phyloP scores from a whole-genome alignment of 2,797 vertebrate genomes.

The Avahi laniger region DNA sequence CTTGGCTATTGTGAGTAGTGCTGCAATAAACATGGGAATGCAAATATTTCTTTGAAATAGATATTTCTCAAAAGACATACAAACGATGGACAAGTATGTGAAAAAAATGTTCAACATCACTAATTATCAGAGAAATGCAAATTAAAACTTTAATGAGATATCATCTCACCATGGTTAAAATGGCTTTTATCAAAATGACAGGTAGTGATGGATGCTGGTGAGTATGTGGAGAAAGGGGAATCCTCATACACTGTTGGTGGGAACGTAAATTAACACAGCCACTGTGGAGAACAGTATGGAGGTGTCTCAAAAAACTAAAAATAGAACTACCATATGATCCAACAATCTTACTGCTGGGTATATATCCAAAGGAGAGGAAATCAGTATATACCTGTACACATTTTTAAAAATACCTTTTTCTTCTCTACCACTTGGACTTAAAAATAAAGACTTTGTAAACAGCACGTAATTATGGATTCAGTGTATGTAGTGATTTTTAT shows the following conservation, averaged over 20 bases:
- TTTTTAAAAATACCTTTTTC: background rate
- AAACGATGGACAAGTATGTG: background rate
- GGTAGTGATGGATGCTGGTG: background rate
- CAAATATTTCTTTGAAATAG: background rate
- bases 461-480: constrained; percentile 1
- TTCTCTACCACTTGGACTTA: background rate
- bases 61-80: background rate
- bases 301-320: background rate
- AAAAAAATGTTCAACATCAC: background rate
- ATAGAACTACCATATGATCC: background rate
- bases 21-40: background rate
- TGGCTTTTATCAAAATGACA: background rate
- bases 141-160: background rate
- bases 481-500: constrained; percentile 35
- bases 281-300: background rate
- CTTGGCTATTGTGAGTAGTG: background rate
- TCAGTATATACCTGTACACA: background rate
- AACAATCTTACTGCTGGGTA: background rate
- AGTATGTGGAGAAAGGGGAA: background rate
- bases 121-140: background rate
- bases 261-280: background rate
- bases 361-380: background rate
- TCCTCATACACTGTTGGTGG: background rate
- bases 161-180: background rate
- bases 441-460: constrained; percentile 28